Evolutionary conservation across 2,797 vertebrate species (phyloP), one percentile per base, ranked within the genome.

Genomic region (Pyrocephalus nanus): DNA sequence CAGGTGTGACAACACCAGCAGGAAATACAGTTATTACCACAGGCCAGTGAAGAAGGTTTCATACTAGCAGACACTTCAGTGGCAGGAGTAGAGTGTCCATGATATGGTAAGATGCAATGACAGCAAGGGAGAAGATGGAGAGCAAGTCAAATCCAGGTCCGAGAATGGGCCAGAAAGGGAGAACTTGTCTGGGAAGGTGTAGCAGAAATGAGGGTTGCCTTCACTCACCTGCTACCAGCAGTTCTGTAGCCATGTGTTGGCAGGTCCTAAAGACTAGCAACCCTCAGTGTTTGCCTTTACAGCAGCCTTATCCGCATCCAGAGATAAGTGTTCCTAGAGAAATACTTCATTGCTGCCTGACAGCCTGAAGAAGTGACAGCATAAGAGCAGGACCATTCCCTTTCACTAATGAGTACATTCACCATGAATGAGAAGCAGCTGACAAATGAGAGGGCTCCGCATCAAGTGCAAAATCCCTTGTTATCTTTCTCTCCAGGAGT

Each of bases 401-500:
- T 75, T 93, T 60, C 45, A 50, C 66, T 96, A 92, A 62, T 70
- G 75, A 80, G 48, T 78, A 69, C 65, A 57, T 88, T 95, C 32
- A 43, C 67, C 19, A 13, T 95, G 91, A 95, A 89, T 90, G 76
- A 94, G 75, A 95, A 88, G 73, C 72, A 86, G 88, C 76, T 93
- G 80, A 12, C 89, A 95, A 94, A 97, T 83, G 83, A 93, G 94
- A 93, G 47, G 40, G 34, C 55, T 94, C 55, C 73, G 60, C 78
- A 91, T 93, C 58, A 84, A 88, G 70, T 88, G 53, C 74, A 91
- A 96, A 95, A 92, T 92, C 93, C 80, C 79, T 81, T 91, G 81
- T 95, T 96, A 94, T 97, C 78, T 96, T 95, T 94, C 92, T 86
- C 84, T 78, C 54, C 84, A 92, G 89, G 96, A 95, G 79, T 85